Evolutionary conservation across 2,888 invertebrate genomes (phyloP), one percentile per base, ranked within the genome.

Genomic region (Eristalis tenax): DNA sequence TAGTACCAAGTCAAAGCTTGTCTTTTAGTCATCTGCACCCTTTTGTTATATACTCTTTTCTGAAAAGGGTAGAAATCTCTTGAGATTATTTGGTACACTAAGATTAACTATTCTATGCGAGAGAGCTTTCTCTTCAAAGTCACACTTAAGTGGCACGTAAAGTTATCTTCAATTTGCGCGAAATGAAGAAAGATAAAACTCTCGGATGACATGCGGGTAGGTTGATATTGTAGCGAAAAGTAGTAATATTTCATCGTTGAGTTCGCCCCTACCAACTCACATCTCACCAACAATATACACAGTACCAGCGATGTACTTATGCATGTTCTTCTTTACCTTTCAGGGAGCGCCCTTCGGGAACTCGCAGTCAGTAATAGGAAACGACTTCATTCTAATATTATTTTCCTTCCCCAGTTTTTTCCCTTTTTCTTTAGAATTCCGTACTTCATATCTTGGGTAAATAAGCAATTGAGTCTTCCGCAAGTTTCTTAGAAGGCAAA

Each of bases 221-320:
- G 83, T 76, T 87, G 83, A 76, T 80, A 83, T 76, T 71, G 76
- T 76, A 38, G 79, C 75, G 79, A 87, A 83, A 79, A 83, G 83
- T 87, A 83, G 79, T 87, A 83, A 87, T 87, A 79, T 87, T 87
- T 87, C 87, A 83, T 87, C 75, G 79, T 76, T 79, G 83, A 87
- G 79, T 83, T 71, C 76, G 68, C 68, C 32, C 63, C 35, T 18
- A 26, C 50, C 35, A 40, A 64, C 18, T 35, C 56, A 63, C 10
- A 64, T 70, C 61, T 59, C 35, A 75, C 70, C 79, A 68, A 73
- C 87, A 71, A 70, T 56, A 61, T 32, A 66, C 28, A 64, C 18
- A 78, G 82, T 66, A 78, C 68, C 22, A 69, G 32, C 66, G 70
- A 59, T 74, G 65, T 82, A 78, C 43, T 64, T 79, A 64, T 61